Conservation (phyloP, 1,140 invertebrate genomes). For the Lineus longissimus region DNA sequence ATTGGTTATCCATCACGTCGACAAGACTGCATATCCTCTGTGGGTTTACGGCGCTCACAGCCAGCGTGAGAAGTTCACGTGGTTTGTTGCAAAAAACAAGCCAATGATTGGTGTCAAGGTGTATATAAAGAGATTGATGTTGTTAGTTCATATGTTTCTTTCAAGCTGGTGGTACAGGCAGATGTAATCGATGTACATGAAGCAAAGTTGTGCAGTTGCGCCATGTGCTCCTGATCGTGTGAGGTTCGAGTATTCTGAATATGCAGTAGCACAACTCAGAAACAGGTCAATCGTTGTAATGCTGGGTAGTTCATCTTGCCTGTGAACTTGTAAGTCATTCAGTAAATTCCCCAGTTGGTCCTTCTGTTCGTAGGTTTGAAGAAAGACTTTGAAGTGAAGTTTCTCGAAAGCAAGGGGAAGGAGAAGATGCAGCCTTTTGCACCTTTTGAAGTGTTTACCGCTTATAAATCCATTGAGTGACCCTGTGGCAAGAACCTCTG, state of each 20-base stretch:
- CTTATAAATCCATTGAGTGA: constrained; percentile 52
- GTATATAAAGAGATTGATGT: constrained; percentile 12
- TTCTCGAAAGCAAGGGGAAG: constrained; percentile 50
- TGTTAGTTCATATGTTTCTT: constrained; percentile 14
- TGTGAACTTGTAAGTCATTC: too few species aligned
- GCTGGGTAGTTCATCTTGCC: too few species aligned
- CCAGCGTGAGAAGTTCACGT: constrained; percentile 20
- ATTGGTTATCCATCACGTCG: too few species aligned
- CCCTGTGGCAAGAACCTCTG: constrained; percentile 48
- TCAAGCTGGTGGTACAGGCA: constrained; percentile 7
- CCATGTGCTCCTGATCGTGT: neutral
- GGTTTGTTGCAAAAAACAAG: constrained; percentile 19
- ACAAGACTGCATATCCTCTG: too few species aligned
- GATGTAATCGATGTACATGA: constrained; percentile 9
- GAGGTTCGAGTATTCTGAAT: too few species aligned
- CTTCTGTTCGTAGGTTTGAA: neutral
- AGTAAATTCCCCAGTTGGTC: too few species aligned
- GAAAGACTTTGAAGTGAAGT: constrained; percentile 46
- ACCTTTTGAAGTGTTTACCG: constrained; percentile 56
- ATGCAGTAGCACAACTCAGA: too few species aligned
- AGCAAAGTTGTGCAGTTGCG: neutral
- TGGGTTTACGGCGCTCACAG: too few species aligned
- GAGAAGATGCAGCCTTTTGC: constrained; percentile 54
- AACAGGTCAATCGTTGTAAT: too few species aligned
- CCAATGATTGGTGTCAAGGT: constrained; percentile 7